These are phyloP conservation scores for Willisornis vidua DNA, from an alignment of 2,113 vertebrate species.

Conservation along the genomic window DNA sequence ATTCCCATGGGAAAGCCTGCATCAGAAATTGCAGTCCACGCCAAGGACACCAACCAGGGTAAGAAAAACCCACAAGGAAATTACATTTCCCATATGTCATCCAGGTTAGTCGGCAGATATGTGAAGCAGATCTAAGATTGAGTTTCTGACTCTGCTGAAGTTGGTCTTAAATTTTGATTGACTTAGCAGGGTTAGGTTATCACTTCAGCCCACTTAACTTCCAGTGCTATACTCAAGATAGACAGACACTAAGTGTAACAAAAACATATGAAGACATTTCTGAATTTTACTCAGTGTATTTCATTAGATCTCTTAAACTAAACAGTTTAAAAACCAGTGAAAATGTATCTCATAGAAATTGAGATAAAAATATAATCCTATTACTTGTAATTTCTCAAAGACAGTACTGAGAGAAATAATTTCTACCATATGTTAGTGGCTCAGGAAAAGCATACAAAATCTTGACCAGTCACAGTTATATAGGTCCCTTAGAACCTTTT, in stretches of 20 bases:
- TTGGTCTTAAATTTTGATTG: not conserved
- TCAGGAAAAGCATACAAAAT: not conserved
- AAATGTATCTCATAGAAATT: not conserved
- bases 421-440: not conserved
- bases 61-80: not conserved
- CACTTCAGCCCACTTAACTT: not conserved
- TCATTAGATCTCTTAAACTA: not conserved
- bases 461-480: not conserved
- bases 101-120: not conserved
- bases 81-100: not conserved
- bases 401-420: not conserved
- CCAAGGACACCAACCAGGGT: not conserved
- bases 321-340: not conserved
- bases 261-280: not conserved
- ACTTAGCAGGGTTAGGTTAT: not conserved
- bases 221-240: not conserved
- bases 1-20: not conserved
- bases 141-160: not conserved
- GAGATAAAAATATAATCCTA: not conserved
- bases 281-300: not conserved
- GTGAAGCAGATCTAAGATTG: not conserved
- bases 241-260: not conserved
- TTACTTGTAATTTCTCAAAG: not conserved
- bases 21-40: not conserved
- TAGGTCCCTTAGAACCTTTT: slow-evolving; percentile 1